These are phyloP conservation scores for Symphodus melops DNA, from an alignment of 2,113 vertebrate genomes.

Conservation along the genomic window DNA sequence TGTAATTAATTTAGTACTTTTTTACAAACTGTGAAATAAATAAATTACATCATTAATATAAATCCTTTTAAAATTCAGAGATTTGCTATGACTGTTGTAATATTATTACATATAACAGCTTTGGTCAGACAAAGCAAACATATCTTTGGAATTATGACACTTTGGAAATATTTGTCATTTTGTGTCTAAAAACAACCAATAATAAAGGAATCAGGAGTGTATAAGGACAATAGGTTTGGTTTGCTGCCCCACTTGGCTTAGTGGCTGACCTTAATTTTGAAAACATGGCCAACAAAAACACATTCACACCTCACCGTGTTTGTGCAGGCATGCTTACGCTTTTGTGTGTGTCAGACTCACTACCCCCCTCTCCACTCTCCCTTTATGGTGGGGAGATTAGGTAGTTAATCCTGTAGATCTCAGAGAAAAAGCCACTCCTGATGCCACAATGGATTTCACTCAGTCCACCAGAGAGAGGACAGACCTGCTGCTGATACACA, in stretches of 20 bases:
- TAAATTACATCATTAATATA: too few relatives aligned
- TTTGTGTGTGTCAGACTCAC: constrained; percentile 24
- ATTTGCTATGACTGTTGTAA: too few relatives aligned
- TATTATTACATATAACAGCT: too few relatives aligned
- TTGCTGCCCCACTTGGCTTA: constrained; percentile 27
- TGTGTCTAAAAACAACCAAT: neutral
- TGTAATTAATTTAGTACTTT: too few relatives aligned
- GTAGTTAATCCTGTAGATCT: constrained; percentile 76
- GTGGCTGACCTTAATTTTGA: constrained; percentile 45
- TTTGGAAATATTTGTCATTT: neutral
- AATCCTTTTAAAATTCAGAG: too few relatives aligned
- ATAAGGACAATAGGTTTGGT: neutral
- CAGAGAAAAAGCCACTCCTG: constrained; percentile 68
- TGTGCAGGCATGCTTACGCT: constrained; percentile 28
- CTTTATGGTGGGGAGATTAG: constrained; percentile 73
- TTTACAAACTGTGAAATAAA: too few relatives aligned
- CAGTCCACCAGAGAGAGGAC: constrained; percentile 60
- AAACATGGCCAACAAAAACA: constrained; percentile 35
- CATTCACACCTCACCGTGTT: constrained; percentile 54
- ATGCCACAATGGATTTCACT: constrained; percentile 74
- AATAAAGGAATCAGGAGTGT: neutral
- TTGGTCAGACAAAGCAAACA: too few relatives aligned
- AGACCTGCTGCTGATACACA: constrained; percentile 64
- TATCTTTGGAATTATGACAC: too few relatives aligned
- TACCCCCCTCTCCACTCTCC: constrained; percentile 56